These are phyloP conservation scores for Acleris sparsana DNA, from an alignment of 2,888 invertebrate genomes.

Conservation along the genomic window DNA sequence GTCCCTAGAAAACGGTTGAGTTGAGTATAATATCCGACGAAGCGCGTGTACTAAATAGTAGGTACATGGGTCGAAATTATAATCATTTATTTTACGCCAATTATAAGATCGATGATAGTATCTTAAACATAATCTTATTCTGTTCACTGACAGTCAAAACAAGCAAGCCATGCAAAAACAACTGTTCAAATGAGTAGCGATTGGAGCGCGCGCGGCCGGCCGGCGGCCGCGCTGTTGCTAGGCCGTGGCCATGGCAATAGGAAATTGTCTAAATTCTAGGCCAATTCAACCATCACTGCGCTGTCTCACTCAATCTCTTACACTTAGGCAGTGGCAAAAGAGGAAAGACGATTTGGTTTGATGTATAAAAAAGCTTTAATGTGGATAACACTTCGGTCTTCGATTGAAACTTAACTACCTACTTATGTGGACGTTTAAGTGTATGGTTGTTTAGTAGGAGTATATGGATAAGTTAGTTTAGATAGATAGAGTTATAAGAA, in stretches of 20 bases:
- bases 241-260: constrained; percentile 62
- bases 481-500: too few species aligned
- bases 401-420: background rate
- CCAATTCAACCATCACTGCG: constrained; percentile 56
- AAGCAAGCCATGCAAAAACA: constrained; percentile 9
- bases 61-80: too few species aligned
- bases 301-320: constrained; percentile 53
- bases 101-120: constrained; percentile 9
- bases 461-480: too few species aligned
- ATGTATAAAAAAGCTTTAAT: constrained; percentile 13
- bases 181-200: constrained; percentile 24
- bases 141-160: background rate
- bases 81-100: background rate
- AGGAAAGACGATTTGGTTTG: constrained; percentile 6
- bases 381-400: background rate
- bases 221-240: constrained; percentile 38
- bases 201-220: constrained; percentile 35
- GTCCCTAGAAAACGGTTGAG: too few species aligned
- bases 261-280: constrained; percentile 80
- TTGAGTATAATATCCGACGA: too few species aligned
- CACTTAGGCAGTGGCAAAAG: background rate
- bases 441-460: too few species aligned
- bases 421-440: too few species aligned
- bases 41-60: too few species aligned
- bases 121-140: constrained; percentile 16